Evolutionary conservation across 1,140 invertebrate species (phyloP).

Genomic region (Vanessa tameamea): DNA sequence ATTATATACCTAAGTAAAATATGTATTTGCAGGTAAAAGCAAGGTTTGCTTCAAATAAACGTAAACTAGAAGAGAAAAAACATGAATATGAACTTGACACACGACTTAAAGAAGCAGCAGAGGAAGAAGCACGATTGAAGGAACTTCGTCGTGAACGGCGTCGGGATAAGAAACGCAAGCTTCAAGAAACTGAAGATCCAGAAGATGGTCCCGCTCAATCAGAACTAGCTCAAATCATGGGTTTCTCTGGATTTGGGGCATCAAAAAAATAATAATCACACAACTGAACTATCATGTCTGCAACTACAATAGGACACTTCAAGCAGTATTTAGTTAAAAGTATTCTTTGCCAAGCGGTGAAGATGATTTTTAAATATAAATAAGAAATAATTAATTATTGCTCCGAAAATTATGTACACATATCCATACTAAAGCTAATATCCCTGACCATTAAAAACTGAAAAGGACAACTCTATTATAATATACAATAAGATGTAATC

Average conservation of each 20-base stretch:
- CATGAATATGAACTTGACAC: slow-evolving; percentile 97
- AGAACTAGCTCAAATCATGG: slow-evolving; percentile 97
- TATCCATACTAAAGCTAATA: too few relatives aligned
- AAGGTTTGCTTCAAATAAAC: slow-evolving; percentile 95
- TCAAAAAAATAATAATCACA: slow-evolving; percentile 86
- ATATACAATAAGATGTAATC: too few relatives aligned
- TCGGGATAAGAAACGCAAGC: slow-evolving; percentile 94
- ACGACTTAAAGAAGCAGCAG: slow-evolving; percentile 94
- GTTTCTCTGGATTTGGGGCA: slow-evolving; percentile 97
- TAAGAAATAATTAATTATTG: too few relatives aligned
- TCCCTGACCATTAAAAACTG: too few relatives aligned
- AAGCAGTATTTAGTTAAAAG: background rate
- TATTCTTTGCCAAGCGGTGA: too few relatives aligned
- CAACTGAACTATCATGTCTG: too few relatives aligned
- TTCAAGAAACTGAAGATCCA: slow-evolving; percentile 86
- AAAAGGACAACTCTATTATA: too few relatives aligned
- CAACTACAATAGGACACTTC: background rate
- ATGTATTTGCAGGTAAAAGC: slow-evolving; percentile 87
- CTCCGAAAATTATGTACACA: too few relatives aligned
- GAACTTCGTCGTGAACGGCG: slow-evolving; percentile 95
- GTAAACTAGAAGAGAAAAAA: slow-evolving; percentile 96
- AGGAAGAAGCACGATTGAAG: slow-evolving; percentile 97
- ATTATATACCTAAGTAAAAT: background rate
- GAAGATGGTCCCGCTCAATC: slow-evolving; percentile 84
- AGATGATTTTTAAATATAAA: too few relatives aligned